Conservation (phyloP, 2,797 vertebrate species). For the Coregonus sp. region DNA sequence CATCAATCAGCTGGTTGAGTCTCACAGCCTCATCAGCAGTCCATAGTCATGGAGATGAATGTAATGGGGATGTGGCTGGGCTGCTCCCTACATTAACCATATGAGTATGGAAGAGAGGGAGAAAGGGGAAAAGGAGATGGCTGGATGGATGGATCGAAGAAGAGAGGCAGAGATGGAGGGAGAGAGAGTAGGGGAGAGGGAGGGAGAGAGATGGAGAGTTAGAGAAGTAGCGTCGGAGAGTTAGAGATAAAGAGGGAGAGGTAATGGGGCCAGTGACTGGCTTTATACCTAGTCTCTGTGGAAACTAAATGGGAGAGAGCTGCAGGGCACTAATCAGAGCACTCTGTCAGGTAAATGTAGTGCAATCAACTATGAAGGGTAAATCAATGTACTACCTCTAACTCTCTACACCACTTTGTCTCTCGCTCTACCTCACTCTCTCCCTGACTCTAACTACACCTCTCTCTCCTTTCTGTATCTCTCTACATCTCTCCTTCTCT, state of each 20-base stretch:
- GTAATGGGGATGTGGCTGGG: too few species aligned
- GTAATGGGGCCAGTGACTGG: conserved; percentile 83
- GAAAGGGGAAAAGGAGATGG: background rate
- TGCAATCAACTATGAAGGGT: conserved; percentile 81
- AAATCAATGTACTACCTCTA: conserved; percentile 73
- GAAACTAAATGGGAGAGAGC: conserved; percentile 83
- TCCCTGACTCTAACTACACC: background rate
- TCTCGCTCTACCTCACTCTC: conserved; percentile 28
- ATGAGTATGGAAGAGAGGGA: background rate
- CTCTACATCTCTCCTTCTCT: conserved; percentile 15
- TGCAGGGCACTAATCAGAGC: conserved; percentile 81
- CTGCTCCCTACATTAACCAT: too few species aligned
- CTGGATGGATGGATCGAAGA: conserved; percentile 26
- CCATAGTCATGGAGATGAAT: background rate
- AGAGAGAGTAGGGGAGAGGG: conserved; percentile 13
- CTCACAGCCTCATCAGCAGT: background rate
- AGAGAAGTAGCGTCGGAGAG: conserved; percentile 16
- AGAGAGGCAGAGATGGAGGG: conserved; percentile 43
- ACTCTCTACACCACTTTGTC: too few species aligned
- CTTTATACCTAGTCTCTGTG: conserved; percentile 79
- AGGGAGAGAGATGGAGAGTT: background rate
- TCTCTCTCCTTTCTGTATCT: conserved; percentile 21
- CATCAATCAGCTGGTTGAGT: background rate
- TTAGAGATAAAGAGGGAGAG: conserved; percentile 49
- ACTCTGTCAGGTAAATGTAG: conserved; percentile 81